Evolutionary conservation across 2,113 vertebrate genomes (phyloP), one percentile per base, ranked within the genome.

Genomic region (Ibidorhyncha struthersii): DNA sequence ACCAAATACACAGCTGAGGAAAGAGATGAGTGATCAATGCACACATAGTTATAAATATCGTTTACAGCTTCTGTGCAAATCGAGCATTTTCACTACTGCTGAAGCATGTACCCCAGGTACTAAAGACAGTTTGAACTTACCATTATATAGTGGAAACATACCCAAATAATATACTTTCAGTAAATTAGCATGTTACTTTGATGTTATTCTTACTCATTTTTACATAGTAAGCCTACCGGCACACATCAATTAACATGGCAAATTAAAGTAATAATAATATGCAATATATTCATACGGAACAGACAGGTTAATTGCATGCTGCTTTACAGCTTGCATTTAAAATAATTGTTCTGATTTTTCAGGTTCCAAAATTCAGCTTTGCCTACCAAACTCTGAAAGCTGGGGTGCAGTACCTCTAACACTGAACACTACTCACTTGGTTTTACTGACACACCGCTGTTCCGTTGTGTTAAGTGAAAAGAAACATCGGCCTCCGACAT

Each of bases 211-310:
- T 83, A 69, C 40, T 65, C 4, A 32, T 50, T 89, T 92, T 93
- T 86, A 84, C 55, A n/a, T 21, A 11, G 12, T 20, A 92, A 86
- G 55, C n/a, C 63, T 90, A 40, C 45, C 71, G 43, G 58, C 83
- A 69, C 34, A 45, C 26, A 63, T 71, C 65, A 95, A 61, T 87
- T 91, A 84, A 40, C 29, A 1, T 20, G 22, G 50, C 62, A 94
- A 91, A 94, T 82, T 80, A 82, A 72, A 82, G 49, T 58, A 90
- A 66, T 82, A 86, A 81, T 71, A 93, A 80, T 36, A 93, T 19
- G 21, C 5, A 74, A 93, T 53, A n/a, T 69, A 95, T 72, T 87
- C 78, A 82, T 12, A 69, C 3, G 45, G 30, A 92, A 88, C 12
- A 82, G 61, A 63, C 21, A 80, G 80, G 41, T 71, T 90, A 92